These are phyloP conservation scores for Trachelus stipa DNA, from an alignment of 2,888 invertebrate genomes.

Conservation along the genomic window DNA sequence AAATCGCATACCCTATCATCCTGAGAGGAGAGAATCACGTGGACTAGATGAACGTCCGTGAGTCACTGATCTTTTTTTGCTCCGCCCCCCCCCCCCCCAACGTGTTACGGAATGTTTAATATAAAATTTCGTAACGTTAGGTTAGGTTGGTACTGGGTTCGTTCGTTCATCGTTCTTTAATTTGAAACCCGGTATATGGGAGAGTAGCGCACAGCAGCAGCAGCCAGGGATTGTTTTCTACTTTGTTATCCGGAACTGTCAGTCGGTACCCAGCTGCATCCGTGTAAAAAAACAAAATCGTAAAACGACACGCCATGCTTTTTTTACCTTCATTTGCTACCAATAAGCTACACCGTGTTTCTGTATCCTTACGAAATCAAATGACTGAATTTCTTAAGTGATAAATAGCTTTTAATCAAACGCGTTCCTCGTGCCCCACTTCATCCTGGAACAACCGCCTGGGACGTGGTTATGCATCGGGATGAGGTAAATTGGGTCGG, in stretches of 20 bases:
- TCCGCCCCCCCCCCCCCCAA: too few species aligned
- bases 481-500: constrained; percentile 31
- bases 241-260: constrained; percentile 21
- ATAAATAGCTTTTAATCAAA: constrained; percentile 48
- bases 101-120: background rate
- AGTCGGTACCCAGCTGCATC: background rate
- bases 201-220: constrained; percentile 4
- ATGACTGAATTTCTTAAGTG: constrained; percentile 16
- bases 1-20: background rate
- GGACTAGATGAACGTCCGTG: background rate
- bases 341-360: background rate
- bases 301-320: background rate
- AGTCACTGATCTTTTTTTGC: background rate
- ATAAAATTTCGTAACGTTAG: background rate
- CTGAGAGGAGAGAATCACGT: background rate
- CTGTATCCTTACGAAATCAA: background rate
- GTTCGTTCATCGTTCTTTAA: constrained; percentile 3
- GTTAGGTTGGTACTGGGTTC: background rate
- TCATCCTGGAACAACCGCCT: constrained; percentile 6
- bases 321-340: background rate
- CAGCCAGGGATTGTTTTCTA: constrained; percentile 28
- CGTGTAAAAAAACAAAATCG: background rate
- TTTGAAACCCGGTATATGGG: constrained; percentile 11
- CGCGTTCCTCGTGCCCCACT: constrained; percentile 33
- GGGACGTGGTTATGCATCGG: constrained; percentile 23